Evolutionary conservation across 2,797 vertebrate genomes (phyloP).

Genomic region (Menidia menidia): DNA sequence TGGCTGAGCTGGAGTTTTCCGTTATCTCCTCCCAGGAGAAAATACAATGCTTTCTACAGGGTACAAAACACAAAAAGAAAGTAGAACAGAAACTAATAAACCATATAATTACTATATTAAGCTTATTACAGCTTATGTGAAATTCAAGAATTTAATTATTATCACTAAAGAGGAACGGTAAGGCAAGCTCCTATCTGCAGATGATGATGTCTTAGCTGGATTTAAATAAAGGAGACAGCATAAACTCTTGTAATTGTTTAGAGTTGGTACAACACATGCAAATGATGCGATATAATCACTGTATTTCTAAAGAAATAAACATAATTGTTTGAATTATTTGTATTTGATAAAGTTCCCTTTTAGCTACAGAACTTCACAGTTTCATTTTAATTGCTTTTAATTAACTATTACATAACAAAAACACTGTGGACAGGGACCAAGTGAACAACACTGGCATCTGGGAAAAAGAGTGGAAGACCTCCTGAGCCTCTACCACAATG

Average conservation of each 20-base stretch:
- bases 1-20: slow-evolving; percentile 6
- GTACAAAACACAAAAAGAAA: slow-evolving; percentile 3
- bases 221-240: background rate
- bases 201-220: background rate
- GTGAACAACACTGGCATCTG: background rate
- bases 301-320: too few relatives aligned
- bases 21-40: slow-evolving; percentile 8
- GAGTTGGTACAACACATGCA: too few relatives aligned
- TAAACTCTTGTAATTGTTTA: too few relatives aligned
- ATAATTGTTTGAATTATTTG: too few relatives aligned
- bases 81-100: background rate
- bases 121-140: background rate
- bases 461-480: background rate
- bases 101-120: background rate
- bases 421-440: background rate
- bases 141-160: background rate
- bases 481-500: background rate
- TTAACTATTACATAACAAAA: background rate
- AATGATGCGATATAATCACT: too few relatives aligned
- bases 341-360: too few relatives aligned
- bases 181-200: background rate
- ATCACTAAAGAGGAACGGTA: too few relatives aligned
- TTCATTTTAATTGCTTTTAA: too few relatives aligned
- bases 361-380: too few relatives aligned
- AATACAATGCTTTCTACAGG: background rate